Evolutionary conservation across 2,888 invertebrate genomes (phyloP).

Genomic region (Iselma pallidipennis): DNA sequence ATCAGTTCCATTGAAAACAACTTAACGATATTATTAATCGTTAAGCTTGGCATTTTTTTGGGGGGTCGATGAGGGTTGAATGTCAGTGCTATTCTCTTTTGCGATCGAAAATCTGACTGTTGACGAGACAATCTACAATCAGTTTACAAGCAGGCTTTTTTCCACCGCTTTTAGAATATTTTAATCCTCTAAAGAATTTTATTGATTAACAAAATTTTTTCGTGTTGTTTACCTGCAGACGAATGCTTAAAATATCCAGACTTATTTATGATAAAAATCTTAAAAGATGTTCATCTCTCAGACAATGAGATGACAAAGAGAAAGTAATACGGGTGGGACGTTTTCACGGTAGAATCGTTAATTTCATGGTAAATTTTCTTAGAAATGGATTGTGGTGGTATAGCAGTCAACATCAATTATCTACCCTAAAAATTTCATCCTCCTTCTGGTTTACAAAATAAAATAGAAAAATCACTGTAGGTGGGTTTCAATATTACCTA

Average conservation of each 20-base stretch:
- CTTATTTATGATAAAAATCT: not conserved
- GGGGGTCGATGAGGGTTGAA: not conserved
- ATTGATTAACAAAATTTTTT: no score
- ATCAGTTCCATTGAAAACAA: slow-evolving; percentile 20
- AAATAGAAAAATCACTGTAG: slow-evolving; percentile 18
- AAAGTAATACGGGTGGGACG: not conserved
- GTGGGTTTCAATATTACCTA: slow-evolving; percentile 12
- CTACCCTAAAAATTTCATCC: not conserved
- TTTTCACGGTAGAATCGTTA: not conserved
- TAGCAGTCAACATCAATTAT: not conserved
- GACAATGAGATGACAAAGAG: not conserved
- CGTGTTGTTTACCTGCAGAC: not conserved
- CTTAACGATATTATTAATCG: slow-evolving; percentile 24
- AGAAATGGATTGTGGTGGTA: not conserved
- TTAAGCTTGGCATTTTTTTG: not conserved
- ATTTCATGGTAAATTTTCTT: not conserved
- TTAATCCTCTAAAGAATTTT: not conserved
- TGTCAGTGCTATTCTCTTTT: not conserved
- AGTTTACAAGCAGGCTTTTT: no score
- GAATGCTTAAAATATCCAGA: not conserved
- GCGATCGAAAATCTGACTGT: no score
- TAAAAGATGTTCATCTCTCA: not conserved
- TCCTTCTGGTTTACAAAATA: slow-evolving; percentile 4
- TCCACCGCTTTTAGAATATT: no score
- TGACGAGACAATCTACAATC: no score